Evolutionary conservation across 2,888 invertebrate species (phyloP), one percentile per base, ranked within the genome.

Genomic region (Nasonovia ribisnigri): DNA sequence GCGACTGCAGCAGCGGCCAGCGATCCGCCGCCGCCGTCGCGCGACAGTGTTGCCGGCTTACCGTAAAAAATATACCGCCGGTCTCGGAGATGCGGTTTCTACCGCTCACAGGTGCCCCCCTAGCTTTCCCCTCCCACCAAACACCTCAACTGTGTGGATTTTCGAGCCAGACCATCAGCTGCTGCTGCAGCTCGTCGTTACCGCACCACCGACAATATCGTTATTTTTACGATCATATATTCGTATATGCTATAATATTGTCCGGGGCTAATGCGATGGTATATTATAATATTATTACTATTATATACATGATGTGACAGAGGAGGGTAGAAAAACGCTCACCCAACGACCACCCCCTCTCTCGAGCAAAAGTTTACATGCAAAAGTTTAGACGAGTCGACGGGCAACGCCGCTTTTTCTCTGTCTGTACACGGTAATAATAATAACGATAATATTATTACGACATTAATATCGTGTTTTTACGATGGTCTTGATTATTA

Each of bases 1-100:
- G 60, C 92, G 26, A 48, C 60, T 5, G n/a, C 89, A 46, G 26
- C 67, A 20, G 77, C 93, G 57, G 48, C 84, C 77, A 36, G 77
- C 90, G 77, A 77, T 77, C 77, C 36, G 48, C 84, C 54, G 51
- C 36, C 57, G 43, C 57, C 87, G 86, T 60, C 87, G 43, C 86
- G 8, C 60, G 26, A 67, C 92, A 88, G 93, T 90, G 89, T 84
- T 93, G 89, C 89, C 90, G 93, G 84, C 48, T 42, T 24, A 42
- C 90, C 43, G 88, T 92, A 86, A 86, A 86, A 29, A 91, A 67
- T 90, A 67, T 90, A 91, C 43, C 46, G 57, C 43, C 57, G 88
- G 77, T 77, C 77, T 77, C 36, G 77, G 36, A 77, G 77, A 84
- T 43, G 43, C 84, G 84, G 84, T 86, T 46, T 77, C 77, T 43